Base-by-base conservation (phyloP, 2,888 invertebrate genomes). In the Heliconius erato region DNA sequence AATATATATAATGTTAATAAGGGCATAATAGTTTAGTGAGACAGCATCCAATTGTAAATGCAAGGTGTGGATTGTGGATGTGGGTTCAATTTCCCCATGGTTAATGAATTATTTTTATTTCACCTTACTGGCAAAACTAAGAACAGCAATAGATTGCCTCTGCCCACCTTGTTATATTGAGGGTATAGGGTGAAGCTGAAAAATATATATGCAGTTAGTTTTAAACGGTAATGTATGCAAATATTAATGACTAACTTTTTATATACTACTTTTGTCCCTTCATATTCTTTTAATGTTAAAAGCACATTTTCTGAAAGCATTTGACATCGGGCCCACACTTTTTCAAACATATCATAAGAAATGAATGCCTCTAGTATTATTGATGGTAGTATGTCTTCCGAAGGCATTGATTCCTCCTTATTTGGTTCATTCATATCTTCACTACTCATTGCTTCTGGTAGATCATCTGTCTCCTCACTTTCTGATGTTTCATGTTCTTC, bases 341-440 rank as follows among this genome's bases (percentile, higher is more conserved):
- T 97, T 28, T 96, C 94, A 85, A 97, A 96, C 84, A 98, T 91
- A 79, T 96, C 95, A 79, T 96, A 91, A 12, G 96, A 96, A 79
- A 96, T 94, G 40, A 98, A 94, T 14, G 96, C 96, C 92, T 97
- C 97, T 83, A 97, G 91, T 5, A 97, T 91, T 88, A 97, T 96
- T 59, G 96, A 88, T 0, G 97, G 96, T 49, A 97, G 86, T 86
- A 94, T 96, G 71, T 96, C 96, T 84, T 94, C 94, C 80, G 94
- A 91, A 65, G 91, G 89, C 23, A 92, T 85, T 76, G 91, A 89
- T 74, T 91, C 93, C 68, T 92, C 91, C 14, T 44, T 28, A 84
- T 94, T 96, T 74, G 94, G 96, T 80, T 93, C 94, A 74, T 89
- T 90, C n/a, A 94, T 90, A 23, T 95, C 95, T 63, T 96, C 96